Evolutionary conservation across 1,140 invertebrate genomes (phyloP).

Genomic region (Hetaerina americana): DNA sequence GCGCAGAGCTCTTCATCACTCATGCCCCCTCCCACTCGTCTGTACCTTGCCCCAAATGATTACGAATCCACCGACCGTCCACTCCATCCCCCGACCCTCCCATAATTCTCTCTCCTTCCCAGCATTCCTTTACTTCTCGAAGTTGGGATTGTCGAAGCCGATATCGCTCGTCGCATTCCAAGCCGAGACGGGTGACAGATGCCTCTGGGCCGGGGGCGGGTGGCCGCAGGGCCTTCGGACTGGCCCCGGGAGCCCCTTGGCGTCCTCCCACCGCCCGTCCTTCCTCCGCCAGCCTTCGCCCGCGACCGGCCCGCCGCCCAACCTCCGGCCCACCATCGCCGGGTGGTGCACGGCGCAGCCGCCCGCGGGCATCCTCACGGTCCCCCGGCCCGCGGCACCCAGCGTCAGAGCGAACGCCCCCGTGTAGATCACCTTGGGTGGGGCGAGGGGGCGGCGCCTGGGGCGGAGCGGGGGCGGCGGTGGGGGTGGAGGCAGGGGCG

Average conservation of each 20-base stretch:
- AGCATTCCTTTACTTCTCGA: background rate
- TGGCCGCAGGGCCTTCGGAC: background rate
- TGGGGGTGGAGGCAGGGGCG: background rate
- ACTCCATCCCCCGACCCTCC: too few relatives aligned
- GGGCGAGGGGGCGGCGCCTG: slow-evolving; percentile 14
- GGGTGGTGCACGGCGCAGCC: background rate
- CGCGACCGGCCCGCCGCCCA: background rate
- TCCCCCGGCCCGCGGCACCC: background rate
- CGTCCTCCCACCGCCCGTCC: background rate
- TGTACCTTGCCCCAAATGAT: too few relatives aligned
- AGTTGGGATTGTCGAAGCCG: background rate
- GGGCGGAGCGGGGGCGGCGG: slow-evolving; percentile 9
- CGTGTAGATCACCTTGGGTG: slow-evolving; percentile 23
- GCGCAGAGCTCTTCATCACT: too few relatives aligned
- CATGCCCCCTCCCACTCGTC: too few relatives aligned
- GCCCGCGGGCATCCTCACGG: background rate
- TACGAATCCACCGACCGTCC: too few relatives aligned
- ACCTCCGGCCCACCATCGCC: background rate
- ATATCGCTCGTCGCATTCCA: background rate
- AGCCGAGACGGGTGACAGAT: too few relatives aligned
- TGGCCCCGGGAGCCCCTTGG: too few relatives aligned
- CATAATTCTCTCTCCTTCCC: too few relatives aligned
- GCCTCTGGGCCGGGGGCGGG: too few relatives aligned
- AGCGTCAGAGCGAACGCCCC: slow-evolving; percentile 16
- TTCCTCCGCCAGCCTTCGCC: too few relatives aligned